Evolutionary conservation across 1,140 invertebrate species (phyloP).

Genomic region (Magallana gigas): DNA sequence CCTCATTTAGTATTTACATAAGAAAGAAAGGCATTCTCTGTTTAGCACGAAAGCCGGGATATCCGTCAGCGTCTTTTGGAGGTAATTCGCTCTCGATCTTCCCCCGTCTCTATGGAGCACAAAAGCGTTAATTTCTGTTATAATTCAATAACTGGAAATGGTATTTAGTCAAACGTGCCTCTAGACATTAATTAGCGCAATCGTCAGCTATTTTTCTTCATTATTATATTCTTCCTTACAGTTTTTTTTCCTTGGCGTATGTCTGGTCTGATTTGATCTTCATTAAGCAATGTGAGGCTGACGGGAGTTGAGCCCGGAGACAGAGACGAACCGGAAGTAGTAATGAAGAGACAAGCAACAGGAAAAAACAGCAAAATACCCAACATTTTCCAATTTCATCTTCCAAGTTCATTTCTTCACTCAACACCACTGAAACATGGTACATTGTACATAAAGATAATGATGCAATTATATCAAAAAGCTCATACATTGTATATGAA

Average conservation of each 20-base stretch:
- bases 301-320: background rate
- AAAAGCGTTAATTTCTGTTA: constrained; percentile 23
- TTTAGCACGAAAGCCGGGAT: background rate
- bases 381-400: too few relatives aligned
- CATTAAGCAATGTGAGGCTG: background rate
- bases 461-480: too few relatives aligned
- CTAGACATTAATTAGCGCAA: constrained; percentile 13
- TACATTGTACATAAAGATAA: too few relatives aligned
- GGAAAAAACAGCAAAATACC: too few relatives aligned
- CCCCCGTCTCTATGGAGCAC: background rate
- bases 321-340: background rate
- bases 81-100: background rate
- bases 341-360: background rate
- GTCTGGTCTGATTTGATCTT: constrained; percentile 4
- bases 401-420: too few relatives aligned
- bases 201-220: background rate
- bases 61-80: background rate
- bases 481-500: too few relatives aligned
- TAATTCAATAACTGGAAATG: constrained; percentile 17
- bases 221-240: too few relatives aligned
- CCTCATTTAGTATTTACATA: constrained; percentile 12
- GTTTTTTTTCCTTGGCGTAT: background rate
- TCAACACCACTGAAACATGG: too few relatives aligned
- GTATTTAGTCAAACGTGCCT: background rate
- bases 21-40: background rate